These are phyloP conservation scores for Macrotis lagotis DNA, from an alignment of 2,113 vertebrate species.

Conservation along the genomic window DNA sequence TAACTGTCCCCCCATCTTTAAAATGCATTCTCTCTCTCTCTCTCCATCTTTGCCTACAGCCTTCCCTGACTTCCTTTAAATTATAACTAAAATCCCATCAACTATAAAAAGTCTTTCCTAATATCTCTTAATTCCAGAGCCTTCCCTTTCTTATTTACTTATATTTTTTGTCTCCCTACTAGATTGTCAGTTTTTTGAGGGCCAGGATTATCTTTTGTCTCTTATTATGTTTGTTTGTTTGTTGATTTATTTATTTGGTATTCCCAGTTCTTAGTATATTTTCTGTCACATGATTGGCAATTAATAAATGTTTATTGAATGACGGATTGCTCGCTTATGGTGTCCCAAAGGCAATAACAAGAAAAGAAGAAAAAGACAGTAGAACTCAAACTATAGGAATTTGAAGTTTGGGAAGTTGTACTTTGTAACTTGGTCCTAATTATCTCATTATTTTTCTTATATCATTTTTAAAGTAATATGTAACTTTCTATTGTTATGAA, in stretches of 20 bases:
- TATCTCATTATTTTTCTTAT: not conserved
- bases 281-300: too few relatives aligned
- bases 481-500: not conserved
- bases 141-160: too few relatives aligned
- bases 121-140: too few relatives aligned
- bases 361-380: not conserved
- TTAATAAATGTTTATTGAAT: too few relatives aligned
- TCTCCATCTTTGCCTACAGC: not conserved
- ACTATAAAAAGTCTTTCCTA: not conserved
- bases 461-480: not conserved
- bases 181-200: too few relatives aligned
- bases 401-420: not conserved
- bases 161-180: too few relatives aligned
- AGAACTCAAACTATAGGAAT: not conserved
- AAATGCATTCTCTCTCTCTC: not conserved
- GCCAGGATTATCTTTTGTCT: too few relatives aligned
- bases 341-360: not conserved
- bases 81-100: not conserved
- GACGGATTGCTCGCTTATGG: too few relatives aligned
- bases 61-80: not conserved
- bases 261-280: too few relatives aligned
- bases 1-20: too few relatives aligned
- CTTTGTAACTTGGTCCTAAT: not conserved
- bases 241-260: too few relatives aligned
- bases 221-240: too few relatives aligned